Conservation (phyloP, 2,113 vertebrate species). For the Cromileptes altivelis region DNA sequence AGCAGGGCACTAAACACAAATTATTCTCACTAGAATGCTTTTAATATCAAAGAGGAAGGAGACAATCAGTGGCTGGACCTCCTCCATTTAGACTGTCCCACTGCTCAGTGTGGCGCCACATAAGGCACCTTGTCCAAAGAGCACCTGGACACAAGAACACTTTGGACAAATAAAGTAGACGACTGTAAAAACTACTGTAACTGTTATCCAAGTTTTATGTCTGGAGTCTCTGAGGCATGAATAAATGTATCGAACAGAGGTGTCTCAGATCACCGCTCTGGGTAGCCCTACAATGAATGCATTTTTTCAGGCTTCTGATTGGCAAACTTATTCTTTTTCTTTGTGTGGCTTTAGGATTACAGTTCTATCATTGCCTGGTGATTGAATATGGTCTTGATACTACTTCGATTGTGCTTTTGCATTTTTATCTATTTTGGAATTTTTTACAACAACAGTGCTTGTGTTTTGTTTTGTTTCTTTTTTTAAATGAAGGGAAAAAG, state of each 20-base stretch:
- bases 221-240: neutral
- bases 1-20: conserved; percentile 78
- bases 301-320: too few relatives aligned
- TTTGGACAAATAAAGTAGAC: neutral
- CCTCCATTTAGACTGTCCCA: conserved; percentile 44
- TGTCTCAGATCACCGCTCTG: too few relatives aligned
- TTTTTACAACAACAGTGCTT: too few relatives aligned
- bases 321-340: too few relatives aligned
- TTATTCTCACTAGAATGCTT: conserved; percentile 71
- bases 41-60: conserved; percentile 60
- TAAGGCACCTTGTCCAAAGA: conserved; percentile 50
- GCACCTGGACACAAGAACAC: conserved; percentile 58
- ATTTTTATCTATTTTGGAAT: too few relatives aligned
- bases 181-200: neutral
- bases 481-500: too few relatives aligned
- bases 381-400: too few relatives aligned
- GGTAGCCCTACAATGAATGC: too few relatives aligned
- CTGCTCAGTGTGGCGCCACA: conserved; percentile 55
- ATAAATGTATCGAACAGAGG: neutral
- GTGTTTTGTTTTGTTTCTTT: too few relatives aligned
- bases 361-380: too few relatives aligned
- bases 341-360: too few relatives aligned
- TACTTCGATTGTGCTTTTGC: too few relatives aligned
- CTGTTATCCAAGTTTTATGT: neutral
- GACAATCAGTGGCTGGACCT: conserved; percentile 57